phyloP scores from a whole-genome alignment of 2,888 invertebrate genomes.

The Helobdella robusta region DNA sequence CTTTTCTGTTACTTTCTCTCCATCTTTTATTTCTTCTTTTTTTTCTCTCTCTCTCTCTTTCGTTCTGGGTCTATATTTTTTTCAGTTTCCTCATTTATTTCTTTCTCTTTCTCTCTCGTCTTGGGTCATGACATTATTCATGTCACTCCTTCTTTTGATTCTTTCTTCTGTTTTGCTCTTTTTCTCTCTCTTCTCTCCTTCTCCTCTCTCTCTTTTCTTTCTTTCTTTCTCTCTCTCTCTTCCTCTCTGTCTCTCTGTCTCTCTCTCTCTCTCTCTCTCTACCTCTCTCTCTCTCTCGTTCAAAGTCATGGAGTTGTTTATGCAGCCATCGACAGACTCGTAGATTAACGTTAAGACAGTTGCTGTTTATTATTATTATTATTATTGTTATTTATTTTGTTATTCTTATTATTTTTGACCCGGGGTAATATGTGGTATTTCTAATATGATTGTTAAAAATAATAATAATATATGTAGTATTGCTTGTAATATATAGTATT shows the following conservation, averaged over 20 bases:
- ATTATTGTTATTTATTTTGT: too few species aligned
- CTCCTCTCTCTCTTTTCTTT: background rate
- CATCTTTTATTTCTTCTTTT: background rate
- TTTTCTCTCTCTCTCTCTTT: background rate
- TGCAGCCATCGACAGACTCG: background rate
- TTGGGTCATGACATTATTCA: background rate
- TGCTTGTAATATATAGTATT: too few species aligned
- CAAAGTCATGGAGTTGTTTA: background rate
- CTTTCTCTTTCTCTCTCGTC: background rate
- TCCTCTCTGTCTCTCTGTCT: background rate
- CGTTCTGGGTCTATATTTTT: constrained; percentile 4
- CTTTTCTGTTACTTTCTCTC: background rate
- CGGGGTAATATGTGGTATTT: too few species aligned
- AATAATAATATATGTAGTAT: too few species aligned
- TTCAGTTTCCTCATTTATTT: background rate
- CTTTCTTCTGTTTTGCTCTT: background rate
- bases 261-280: background rate
- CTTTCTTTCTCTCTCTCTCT: background rate
- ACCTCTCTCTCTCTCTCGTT: background rate
- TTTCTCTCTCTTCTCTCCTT: background rate
- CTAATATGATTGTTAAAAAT: too few species aligned
- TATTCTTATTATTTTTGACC: too few species aligned
- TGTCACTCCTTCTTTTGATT: constrained; percentile 5
- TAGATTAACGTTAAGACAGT: too few species aligned
- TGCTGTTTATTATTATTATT: too few species aligned